Evolutionary conservation across 2,113 vertebrate species (phyloP).

Genomic region (Platycercus adscitus): DNA sequence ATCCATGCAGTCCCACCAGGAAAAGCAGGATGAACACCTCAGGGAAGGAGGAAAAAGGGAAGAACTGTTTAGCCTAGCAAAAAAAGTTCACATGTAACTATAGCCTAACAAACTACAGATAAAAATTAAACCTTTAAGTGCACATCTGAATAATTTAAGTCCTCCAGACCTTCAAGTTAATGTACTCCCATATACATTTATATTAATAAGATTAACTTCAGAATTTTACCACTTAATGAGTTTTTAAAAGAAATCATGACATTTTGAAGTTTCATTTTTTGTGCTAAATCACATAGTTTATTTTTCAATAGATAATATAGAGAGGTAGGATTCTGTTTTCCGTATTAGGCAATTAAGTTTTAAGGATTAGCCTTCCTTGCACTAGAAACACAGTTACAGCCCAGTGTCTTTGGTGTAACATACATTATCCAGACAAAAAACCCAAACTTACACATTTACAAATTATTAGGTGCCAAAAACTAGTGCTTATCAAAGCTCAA

Average conservation of each 20-base stretch:
- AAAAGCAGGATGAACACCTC: neutral
- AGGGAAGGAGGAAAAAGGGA: neutral
- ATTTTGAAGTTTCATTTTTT: neutral
- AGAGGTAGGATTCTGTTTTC: neutral
- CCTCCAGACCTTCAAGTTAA: neutral
- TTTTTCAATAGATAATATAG: neutral
- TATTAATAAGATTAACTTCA: neutral
- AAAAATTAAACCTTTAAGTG: neutral
- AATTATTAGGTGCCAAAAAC: neutral
- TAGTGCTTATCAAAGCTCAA: neutral
- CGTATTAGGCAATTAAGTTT: neutral
- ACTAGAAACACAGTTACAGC: neutral
- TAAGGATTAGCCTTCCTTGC: neutral
- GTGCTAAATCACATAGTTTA: neutral
- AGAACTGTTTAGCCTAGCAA: neutral
- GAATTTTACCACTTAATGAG: neutral
- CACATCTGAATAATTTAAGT: neutral
- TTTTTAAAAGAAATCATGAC: neutral
- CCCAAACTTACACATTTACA: neutral
- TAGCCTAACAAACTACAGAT: neutral
- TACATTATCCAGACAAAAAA: neutral
- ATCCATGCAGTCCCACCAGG: neutral
- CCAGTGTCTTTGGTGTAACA: neutral
- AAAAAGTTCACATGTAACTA: neutral
- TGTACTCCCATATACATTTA: neutral